Evolutionary conservation across 2,113 vertebrate species (phyloP), one percentile per base, ranked within the genome.

Genomic region (Rhabdomys dilectus): DNA sequence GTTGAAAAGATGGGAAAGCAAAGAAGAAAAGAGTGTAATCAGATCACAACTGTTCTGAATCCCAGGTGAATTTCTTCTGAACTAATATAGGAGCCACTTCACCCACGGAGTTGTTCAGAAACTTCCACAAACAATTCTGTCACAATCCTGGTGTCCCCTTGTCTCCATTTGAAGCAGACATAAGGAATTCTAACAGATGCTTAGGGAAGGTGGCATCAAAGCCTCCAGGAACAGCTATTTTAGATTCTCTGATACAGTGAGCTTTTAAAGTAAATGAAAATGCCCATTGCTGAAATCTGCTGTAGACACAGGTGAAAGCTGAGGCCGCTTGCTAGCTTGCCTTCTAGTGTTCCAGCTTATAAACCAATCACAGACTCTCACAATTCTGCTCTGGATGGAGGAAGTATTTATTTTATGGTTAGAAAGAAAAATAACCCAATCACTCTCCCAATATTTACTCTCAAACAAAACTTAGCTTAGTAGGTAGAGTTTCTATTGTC

Each of bases 341-440:
- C 26, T 80, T 81, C 58, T 3, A 77, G 70, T n/a, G 60, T 34
- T 39, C 91, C 86, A 95, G 95, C 89, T 95, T 86, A 39, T 62
- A 70, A 76, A 78, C 73, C 88, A 62, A 72, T 10, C 42, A 6
- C 51, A 93, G 58, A 93, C 77, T 95, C 92, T 97, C 88, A 89
- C 84, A 75, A 91, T 92, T 95, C 95, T 89, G 72, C 81, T 97
- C 45, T 81, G 24, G 15, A 66, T 89, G 81, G 89, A 89, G 86
- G 81, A 92, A 78, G 78, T 82, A 58, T 96, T 97, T 95, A 96
- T 87, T 91, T 91, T 92, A 81, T 84, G 56, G 77, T 62, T 87
- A 87, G 94, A 91, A 96, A 95, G 96, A 94, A 96, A 96, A 96
- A 81, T 19, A 97, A 45, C 48, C 19, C 45, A 97, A 60, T 53